Conservation (phyloP, 2,113 vertebrate genomes). For the Gopherus evgoodei region DNA sequence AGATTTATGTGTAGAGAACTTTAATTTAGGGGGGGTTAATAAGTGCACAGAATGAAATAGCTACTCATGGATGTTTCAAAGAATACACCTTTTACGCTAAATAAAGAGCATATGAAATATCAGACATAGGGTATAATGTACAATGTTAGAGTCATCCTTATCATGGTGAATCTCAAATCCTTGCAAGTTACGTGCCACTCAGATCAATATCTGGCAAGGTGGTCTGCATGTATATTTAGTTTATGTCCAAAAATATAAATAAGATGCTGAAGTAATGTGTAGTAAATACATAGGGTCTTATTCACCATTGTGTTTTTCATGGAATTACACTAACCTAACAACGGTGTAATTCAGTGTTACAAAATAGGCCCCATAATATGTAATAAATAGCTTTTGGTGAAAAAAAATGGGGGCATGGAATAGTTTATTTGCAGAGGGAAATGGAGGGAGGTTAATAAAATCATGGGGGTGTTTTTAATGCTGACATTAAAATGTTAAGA, state of each 20-base stretch:
- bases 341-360: background rate
- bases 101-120: too few species aligned
- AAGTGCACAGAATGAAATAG: background rate
- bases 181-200: background rate
- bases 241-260: background rate
- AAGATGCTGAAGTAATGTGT: background rate
- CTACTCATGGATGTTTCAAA: background rate
- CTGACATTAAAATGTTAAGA: slow-evolving; percentile 42
- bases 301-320: slow-evolving; percentile 23
- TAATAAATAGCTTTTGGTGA: background rate
- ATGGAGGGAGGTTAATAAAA: background rate
- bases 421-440: slow-evolving; percentile 23
- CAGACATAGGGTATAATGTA: background rate
- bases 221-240: background rate
- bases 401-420: background rate
- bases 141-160: background rate
- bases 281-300: background rate
- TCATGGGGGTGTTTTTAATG: background rate
- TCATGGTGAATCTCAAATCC: background rate
- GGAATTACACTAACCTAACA: slow-evolving; percentile 12
- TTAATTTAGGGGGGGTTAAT: background rate
- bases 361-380: slow-evolving; percentile 30
- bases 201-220: background rate
- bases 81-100: background rate
- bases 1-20: background rate